These are phyloP conservation scores for Napeogenes inachia DNA, from an alignment of 2,888 invertebrate species.

Conservation along the genomic window DNA sequence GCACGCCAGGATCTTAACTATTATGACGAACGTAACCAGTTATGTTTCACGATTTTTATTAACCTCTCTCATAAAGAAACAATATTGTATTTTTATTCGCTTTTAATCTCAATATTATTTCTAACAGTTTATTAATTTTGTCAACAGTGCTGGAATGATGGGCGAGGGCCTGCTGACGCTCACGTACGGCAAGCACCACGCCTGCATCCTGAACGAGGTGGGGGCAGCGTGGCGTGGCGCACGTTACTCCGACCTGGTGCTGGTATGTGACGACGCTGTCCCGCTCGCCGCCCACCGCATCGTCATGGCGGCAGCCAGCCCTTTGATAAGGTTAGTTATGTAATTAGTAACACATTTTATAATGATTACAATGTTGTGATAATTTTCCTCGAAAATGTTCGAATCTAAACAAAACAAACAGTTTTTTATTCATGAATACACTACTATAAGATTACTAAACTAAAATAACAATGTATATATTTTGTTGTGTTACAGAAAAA, in stretches of 20 bases:
- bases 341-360: neutral
- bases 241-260: slow-evolving; percentile 90
- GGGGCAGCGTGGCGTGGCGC: slow-evolving; percentile 92
- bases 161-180: slow-evolving; percentile 89
- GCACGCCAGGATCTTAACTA: slow-evolving; percentile 31
- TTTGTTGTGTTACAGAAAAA: slow-evolving; percentile 69
- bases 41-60: slow-evolving; percentile 15
- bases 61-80: slow-evolving; percentile 9
- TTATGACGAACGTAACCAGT: slow-evolving; percentile 18
- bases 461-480: slow-evolving; percentile 5
- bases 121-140: slow-evolving; percentile 25
- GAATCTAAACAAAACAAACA: no score
- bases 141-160: slow-evolving; percentile 76
- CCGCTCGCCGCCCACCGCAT: slow-evolving; percentile 89
- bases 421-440: no score
- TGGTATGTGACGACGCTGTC: slow-evolving; percentile 90
- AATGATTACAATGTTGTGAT: no score
- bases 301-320: slow-evolving; percentile 92
- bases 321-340: slow-evolving; percentile 82
- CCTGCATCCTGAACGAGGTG: slow-evolving; percentile 93
- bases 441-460: no score
- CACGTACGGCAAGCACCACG: slow-evolving; percentile 95
- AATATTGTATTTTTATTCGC: neutral
- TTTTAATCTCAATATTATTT: neutral
- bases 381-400: no score